A percentile compares a stretch with the other conserved stretches of the same genome.
Evolutionary conservation across 2,797 vertebrate genomes (phyloP).

Genomic region (Poecilia picta): DNA sequence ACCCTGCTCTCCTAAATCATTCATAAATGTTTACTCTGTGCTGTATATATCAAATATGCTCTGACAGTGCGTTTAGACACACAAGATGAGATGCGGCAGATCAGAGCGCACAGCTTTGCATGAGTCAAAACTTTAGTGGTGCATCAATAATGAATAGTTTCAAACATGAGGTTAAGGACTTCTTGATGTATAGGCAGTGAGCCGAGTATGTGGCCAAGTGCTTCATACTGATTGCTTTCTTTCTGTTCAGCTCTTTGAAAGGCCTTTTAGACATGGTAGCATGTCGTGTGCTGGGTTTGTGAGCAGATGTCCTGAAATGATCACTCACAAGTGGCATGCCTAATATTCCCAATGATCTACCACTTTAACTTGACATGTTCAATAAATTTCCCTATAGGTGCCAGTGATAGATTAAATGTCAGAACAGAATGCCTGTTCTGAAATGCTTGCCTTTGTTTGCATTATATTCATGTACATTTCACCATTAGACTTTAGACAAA

Average conservation of each 20-base stretch:
- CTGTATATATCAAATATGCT: slow-evolving; percentile 53
- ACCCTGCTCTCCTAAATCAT: slow-evolving; percentile 69
- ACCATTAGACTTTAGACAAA: slow-evolving; percentile 47
- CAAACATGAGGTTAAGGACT: slow-evolving; percentile 70
- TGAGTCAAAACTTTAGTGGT: slow-evolving; percentile 46
- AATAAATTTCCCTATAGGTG: slow-evolving; percentile 55
- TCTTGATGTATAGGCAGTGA: slow-evolving; percentile 41
- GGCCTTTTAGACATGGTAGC: slow-evolving; percentile 39
- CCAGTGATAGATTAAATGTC: slow-evolving; percentile 58
- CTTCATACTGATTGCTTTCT: slow-evolving; percentile 36
- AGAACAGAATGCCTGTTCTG: slow-evolving; percentile 28
- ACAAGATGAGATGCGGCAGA: slow-evolving; percentile 28
- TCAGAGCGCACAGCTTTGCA: slow-evolving; percentile 37
- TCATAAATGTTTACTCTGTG: slow-evolving; percentile 73
- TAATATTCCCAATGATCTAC: slow-evolving; percentile 59
- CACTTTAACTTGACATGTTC: slow-evolving; percentile 70
- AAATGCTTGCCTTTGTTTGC: slow-evolving; percentile 4
- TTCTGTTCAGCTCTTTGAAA: slow-evolving; percentile 27
- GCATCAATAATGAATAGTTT: slow-evolving; percentile 76
- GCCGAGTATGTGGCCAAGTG: slow-evolving; percentile 30
- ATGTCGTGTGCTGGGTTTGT: slow-evolving; percentile 9
- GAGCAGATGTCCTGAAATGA: slow-evolving; percentile 33
- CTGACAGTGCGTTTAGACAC: slow-evolving; percentile 50
- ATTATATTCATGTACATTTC: slow-evolving; percentile 8
- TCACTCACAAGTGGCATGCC: slow-evolving; percentile 62